phyloP scores from a whole-genome alignment of 2,888 invertebrate genomes.

The Diaperis boleti region DNA sequence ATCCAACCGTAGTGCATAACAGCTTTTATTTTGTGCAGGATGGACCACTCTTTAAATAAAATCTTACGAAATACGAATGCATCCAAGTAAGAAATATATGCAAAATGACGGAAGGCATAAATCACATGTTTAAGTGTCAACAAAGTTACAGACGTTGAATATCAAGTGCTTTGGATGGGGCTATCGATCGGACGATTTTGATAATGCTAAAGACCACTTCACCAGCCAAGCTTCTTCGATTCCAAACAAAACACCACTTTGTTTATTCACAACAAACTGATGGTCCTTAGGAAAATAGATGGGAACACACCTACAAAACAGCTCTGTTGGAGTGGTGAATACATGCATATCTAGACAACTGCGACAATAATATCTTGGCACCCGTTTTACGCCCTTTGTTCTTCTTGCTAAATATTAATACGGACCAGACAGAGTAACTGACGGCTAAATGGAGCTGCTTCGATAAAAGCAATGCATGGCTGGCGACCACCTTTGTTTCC shows the following conservation, averaged over 20 bases:
- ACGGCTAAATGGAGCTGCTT: slow-evolving; percentile 23
- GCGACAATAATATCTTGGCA: slow-evolving; percentile 35
- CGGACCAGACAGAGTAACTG: slow-evolving; percentile 19
- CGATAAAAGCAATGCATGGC: slow-evolving; percentile 16
- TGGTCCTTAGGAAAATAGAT: slow-evolving; percentile 25
- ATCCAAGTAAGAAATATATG: slow-evolving; percentile 49
- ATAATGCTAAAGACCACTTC: slow-evolving; percentile 12
- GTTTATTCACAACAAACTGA: slow-evolving; percentile 16
- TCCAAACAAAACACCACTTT: slow-evolving; percentile 17
- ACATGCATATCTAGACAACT: slow-evolving; percentile 32
- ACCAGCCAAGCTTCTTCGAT: slow-evolving; percentile 10
- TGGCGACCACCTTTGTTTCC: slow-evolving; percentile 2
- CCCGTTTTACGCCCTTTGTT: slow-evolving; percentile 30
- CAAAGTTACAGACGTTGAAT: slow-evolving; percentile 46
- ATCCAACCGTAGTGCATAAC: no score
- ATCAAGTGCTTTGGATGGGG: slow-evolving; percentile 37
- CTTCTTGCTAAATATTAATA: slow-evolving; percentile 22
- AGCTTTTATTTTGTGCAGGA: no score
- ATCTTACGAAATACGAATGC: slow-evolving; percentile 32
- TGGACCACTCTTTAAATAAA: slow-evolving; percentile 45
- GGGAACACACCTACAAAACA: slow-evolving; percentile 26
- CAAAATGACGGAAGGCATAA: slow-evolving; percentile 56
- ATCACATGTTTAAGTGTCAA: slow-evolving; percentile 57
- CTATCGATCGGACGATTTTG: slow-evolving; percentile 29
- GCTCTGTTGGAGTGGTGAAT: slow-evolving; percentile 28